A percentile compares a stretch with the other conserved stretches of the same genome.
These are phyloP conservation scores for Drosophila mojavensis DNA, from an alignment of 1,140 invertebrate species.

Conservation along the genomic window DNA sequence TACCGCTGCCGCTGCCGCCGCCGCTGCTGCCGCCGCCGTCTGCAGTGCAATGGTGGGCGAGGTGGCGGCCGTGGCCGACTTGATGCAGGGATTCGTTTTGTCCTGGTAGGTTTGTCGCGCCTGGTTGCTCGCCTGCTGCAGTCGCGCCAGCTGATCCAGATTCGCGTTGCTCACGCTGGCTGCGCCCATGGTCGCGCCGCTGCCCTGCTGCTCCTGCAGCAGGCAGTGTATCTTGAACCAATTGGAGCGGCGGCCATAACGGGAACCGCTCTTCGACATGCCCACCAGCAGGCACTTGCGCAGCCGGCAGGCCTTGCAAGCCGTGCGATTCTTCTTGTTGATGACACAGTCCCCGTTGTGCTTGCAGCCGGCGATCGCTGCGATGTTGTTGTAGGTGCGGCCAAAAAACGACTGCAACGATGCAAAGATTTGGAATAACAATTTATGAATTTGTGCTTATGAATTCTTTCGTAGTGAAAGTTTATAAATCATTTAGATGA, in stretches of 20 bases:
- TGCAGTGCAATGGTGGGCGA: slow-evolving; percentile 42
- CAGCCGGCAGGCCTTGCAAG: slow-evolving; percentile 97
- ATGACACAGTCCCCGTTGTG: slow-evolving; percentile 97
- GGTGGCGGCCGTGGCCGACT: slow-evolving; percentile 65
- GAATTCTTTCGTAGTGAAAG: no score
- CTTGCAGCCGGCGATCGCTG: slow-evolving; percentile 95
- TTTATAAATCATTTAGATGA: no score
- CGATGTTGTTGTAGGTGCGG: slow-evolving; percentile 97
- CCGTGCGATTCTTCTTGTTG: slow-evolving; percentile 97
- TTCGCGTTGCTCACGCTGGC: slow-evolving; percentile 49
- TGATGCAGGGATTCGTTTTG: slow-evolving; percentile 83
- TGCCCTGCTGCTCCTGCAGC: slow-evolving; percentile 89
- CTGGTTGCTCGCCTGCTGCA: slow-evolving; percentile 77
- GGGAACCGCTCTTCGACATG: slow-evolving; percentile 98
- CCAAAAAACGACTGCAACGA: slow-evolving; percentile 97
- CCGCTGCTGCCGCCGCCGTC: slow-evolving; percentile 8
- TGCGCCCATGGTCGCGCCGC: slow-evolving; percentile 35
- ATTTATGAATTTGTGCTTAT: no score
- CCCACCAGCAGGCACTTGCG: slow-evolving; percentile 96
- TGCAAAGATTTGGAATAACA: no score
- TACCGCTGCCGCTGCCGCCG: slow-evolving; percentile 16
- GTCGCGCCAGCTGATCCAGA: slow-evolving; percentile 80
- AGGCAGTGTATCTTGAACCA: slow-evolving; percentile 98
- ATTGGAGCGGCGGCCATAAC: slow-evolving; percentile 95
- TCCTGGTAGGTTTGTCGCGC: slow-evolving; percentile 81